A percentile compares a stretch with the other conserved stretches of the same genome.
Conservation (phyloP, 64 coral and sea anemone genomes). For the Stichodactyla mertensii region DNA sequence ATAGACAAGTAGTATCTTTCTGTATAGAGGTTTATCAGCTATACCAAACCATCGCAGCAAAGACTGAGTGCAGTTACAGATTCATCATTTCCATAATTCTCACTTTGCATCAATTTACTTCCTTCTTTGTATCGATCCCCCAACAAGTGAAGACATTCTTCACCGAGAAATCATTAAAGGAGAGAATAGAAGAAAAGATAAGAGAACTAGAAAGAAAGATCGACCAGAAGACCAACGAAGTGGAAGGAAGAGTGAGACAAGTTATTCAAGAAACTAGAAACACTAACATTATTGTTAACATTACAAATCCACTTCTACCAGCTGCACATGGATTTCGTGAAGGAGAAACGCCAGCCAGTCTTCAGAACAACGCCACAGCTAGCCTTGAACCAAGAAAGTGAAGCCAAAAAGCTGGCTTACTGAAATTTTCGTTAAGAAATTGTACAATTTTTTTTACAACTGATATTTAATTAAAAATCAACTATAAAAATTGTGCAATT, state of each 20-base stretch:
- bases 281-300: too few relatives aligned
- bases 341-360: too few relatives aligned
- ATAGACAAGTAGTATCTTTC: neutral
- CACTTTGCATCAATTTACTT: neutral
- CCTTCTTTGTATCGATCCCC: neutral
- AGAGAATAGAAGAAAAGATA: neutral
- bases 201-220: neutral
- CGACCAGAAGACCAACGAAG: neutral
- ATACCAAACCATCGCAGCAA: neutral
- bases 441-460: too few relatives aligned
- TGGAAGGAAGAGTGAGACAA: neutral
- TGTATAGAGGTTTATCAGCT: neutral
- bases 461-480: too few relatives aligned
- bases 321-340: too few relatives aligned
- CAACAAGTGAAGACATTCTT: neutral
- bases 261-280: neutral
- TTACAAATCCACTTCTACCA: too few relatives aligned
- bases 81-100: neutral
- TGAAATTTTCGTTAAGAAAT: too few relatives aligned
- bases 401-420: too few relatives aligned
- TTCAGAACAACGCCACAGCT: too few relatives aligned
- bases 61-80: neutral
- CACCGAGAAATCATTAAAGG: neutral
- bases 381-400: too few relatives aligned
- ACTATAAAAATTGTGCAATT: too few relatives aligned